phyloP scores from a whole-genome alignment of 1,140 invertebrate species.

The Liolophura sinensis region DNA sequence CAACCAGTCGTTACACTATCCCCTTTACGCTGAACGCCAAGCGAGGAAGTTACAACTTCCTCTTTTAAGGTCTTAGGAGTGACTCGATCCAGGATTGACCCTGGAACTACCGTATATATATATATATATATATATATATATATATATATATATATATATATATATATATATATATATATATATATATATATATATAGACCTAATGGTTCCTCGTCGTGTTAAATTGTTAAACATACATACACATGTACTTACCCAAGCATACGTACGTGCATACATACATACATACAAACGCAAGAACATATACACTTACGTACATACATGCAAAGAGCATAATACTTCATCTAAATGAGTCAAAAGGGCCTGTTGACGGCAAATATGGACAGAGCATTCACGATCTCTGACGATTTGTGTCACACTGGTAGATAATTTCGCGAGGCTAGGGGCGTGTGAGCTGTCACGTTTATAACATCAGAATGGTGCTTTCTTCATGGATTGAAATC shows the following conservation, averaged over 20 bases:
- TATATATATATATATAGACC: slow-evolving; percentile 4
- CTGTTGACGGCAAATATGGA: too few relatives aligned
- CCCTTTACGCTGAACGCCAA: too few relatives aligned
- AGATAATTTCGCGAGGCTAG: too few relatives aligned
- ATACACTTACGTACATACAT: slow-evolving; percentile 1
- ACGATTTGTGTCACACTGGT: too few relatives aligned
- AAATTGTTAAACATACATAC: slow-evolving; percentile 7
- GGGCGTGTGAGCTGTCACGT: neutral
- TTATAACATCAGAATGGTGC: neutral
- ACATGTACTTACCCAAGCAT: slow-evolving; percentile 2
- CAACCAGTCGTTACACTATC: too few relatives aligned
- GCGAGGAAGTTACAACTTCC: too few relatives aligned
- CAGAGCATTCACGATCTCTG: too few relatives aligned
- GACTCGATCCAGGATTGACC: neutral
- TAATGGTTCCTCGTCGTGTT: neutral
- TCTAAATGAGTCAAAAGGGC: too few relatives aligned
- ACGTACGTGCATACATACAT: slow-evolving; percentile 9
- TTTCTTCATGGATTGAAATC: too few relatives aligned
- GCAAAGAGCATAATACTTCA: too few relatives aligned
- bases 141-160: slow-evolving; percentile 18
- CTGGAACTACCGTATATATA: neutral
- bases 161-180: slow-evolving; percentile 18
- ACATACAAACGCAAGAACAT: slow-evolving; percentile 5
- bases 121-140: slow-evolving; percentile 1
- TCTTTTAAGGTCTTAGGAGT: too few relatives aligned